Base-by-base conservation (phyloP, 2,888 invertebrate species). In the Lasioglossum zephyrum region DNA sequence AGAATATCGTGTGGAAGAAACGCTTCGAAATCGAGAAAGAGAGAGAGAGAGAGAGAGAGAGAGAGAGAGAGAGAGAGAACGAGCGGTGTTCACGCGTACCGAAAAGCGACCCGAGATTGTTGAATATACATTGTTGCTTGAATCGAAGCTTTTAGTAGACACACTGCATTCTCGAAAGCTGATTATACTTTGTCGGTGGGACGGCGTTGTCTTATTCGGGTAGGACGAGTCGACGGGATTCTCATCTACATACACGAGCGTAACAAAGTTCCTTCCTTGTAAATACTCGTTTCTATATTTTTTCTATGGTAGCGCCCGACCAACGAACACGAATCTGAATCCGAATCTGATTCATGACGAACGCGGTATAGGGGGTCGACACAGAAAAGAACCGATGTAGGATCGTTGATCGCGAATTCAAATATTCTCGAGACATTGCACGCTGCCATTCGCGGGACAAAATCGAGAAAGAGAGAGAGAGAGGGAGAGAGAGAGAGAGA, bases 201-300 rank as follows among this genome's bases (percentile, higher is more conserved):
- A n/a, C 41, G 69, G 22, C 36, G 69, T 39, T 41, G 39, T 41
- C 39, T 70, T 57, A 47, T 47, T 31, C 77, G 77, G 57, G 78
- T 72, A 60, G 76, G 82, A 66, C 72, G 82, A 73, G 78, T 82
- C 81, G 80, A 90, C 73, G 74, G 82, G 82, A 74, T 85, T 89
- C 81, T 79, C 73, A 44, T 63, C 63, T 63, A 69, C 80, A 85
- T 90, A 88, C 57, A 57, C 84, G 79, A 79, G 82, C 83, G 86
- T 86, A 88, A 78, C 82, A 85, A 89, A 88, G 89, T 89, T 89
- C 90, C 89, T 90, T 89, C 87, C 89, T 90, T 90, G 90, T 90
- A 90, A 82, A 90, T 90, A 88, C 86, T 89, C 90, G 82, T 90
- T 90, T 90, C 89, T 89, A 90, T 90, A 90, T 90, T 90, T 90